A percentile compares a stretch with the other conserved stretches of the same genome.
phyloP scores from a whole-genome alignment of 64 coral and sea anemone genomes.

The Porites australiensis region DNA sequence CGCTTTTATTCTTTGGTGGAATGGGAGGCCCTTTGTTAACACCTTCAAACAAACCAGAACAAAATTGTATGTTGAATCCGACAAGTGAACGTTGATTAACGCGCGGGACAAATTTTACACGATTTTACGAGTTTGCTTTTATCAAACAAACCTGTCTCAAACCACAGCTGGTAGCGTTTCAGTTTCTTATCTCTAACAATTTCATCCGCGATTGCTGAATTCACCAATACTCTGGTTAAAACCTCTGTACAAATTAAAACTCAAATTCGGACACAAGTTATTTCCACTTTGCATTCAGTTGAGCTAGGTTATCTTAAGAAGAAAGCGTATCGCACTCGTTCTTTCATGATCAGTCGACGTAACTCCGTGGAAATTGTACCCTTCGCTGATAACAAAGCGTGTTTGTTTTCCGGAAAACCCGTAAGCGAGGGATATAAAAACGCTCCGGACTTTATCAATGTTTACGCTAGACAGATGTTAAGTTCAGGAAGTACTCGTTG shows the following conservation, averaged over 20 bases:
- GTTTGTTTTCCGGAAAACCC: constrained; percentile 33
- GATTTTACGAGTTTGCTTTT: constrained; percentile 28
- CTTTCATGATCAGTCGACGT: constrained; percentile 8
- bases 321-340: background rate
- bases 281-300: background rate
- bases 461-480: constrained; percentile 49
- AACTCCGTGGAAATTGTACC: constrained; percentile 39
- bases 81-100: constrained; percentile 54
- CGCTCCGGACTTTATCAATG: constrained; percentile 47
- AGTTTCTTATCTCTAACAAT: constrained; percentile 42
- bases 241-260: constrained; percentile 12
- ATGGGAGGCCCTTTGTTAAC: constrained; percentile 65
- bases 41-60: constrained; percentile 59
- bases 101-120: constrained; percentile 9
- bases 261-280: background rate
- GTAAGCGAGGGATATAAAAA: constrained; percentile 48
- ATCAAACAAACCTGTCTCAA: constrained; percentile 9
- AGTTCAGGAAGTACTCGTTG: constrained; percentile 39
- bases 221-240: background rate
- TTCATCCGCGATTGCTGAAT: constrained; percentile 22
- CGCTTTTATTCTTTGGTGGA: constrained; percentile 49
- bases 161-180: constrained; percentile 19
- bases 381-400: constrained; percentile 34
- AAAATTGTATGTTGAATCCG: constrained; percentile 46
- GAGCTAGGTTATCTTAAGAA: background rate